phyloP scores from a whole-genome alignment of 2,113 vertebrate genomes.

The Lamprotornis superbus region DNA sequence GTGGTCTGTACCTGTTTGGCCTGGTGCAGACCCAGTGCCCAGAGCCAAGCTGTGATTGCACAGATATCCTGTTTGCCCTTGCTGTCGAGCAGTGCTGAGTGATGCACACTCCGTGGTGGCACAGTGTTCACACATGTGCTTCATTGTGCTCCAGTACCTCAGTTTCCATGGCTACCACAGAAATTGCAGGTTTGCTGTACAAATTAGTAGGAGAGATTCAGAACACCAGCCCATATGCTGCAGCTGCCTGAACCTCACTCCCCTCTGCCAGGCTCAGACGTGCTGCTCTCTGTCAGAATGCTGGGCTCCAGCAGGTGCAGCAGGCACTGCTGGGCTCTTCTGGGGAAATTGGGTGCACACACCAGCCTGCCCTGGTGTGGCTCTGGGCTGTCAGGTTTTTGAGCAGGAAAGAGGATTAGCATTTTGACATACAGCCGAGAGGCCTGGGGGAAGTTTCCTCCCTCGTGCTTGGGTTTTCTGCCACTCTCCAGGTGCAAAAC shows the following conservation, averaged over 20 bases:
- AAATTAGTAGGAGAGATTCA: slow-evolving; percentile 22
- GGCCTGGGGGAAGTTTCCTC: background rate
- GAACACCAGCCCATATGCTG: background rate
- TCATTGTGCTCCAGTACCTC: slow-evolving; percentile 35
- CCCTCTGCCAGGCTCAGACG: background rate
- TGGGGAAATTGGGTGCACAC: background rate
- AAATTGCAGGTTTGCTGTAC: slow-evolving; percentile 51
- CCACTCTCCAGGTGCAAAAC: background rate
- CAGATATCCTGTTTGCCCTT: background rate
- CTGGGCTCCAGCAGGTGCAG: background rate
- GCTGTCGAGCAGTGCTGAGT: background rate
- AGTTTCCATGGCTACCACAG: slow-evolving; percentile 65
- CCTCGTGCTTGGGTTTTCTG: background rate
- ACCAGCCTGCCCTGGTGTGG: background rate
- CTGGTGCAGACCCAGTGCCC: background rate
- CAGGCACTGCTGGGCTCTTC: background rate
- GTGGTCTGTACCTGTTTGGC: background rate
- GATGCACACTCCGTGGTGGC: background rate
- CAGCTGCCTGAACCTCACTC: background rate
- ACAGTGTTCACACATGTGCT: background rate
- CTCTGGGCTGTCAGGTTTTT: background rate
- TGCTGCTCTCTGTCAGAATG: background rate
- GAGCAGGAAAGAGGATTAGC: background rate
- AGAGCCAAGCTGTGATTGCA: background rate
- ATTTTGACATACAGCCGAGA: background rate